Percentiles rank a stretch among this genome's conserved stretches.
These are phyloP conservation scores for Struthio camelus DNA, from an alignment of 2,113 vertebrate species.

Conservation along the genomic window DNA sequence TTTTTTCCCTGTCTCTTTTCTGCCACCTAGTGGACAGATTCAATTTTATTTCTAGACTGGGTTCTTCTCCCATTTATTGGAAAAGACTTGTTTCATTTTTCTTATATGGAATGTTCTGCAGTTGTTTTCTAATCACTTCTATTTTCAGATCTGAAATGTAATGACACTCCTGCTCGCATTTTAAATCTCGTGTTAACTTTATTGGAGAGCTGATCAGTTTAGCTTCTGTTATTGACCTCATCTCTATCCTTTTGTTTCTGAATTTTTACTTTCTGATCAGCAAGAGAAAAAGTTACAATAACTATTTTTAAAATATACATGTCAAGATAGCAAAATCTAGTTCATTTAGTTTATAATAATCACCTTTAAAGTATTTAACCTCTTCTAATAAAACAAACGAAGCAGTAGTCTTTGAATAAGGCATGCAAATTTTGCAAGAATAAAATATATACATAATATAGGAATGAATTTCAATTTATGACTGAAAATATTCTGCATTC, in stretches of 20 bases:
- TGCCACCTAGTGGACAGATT: slow-evolving; percentile 20
- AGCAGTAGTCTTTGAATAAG: background rate
- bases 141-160: background rate
- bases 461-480: background rate
- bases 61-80: background rate
- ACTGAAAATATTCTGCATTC: background rate
- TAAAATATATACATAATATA: background rate
- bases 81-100: background rate
- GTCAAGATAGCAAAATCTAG: background rate
- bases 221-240: background rate
- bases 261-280: background rate
- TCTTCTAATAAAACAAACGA: background rate
- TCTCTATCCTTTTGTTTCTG: background rate
- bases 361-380: background rate
- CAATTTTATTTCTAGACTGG: background rate
- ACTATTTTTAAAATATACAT: background rate
- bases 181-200: background rate
- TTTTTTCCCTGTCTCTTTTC: slow-evolving; percentile 3
- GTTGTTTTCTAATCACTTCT: background rate
- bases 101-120: background rate
- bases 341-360: background rate
- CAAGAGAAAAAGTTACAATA: background rate
- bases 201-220: background rate
- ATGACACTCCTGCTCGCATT: background rate
- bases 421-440: background rate